Base-by-base conservation (phyloP, 23 tunicate species). In the Ciona savignyi region DNA sequence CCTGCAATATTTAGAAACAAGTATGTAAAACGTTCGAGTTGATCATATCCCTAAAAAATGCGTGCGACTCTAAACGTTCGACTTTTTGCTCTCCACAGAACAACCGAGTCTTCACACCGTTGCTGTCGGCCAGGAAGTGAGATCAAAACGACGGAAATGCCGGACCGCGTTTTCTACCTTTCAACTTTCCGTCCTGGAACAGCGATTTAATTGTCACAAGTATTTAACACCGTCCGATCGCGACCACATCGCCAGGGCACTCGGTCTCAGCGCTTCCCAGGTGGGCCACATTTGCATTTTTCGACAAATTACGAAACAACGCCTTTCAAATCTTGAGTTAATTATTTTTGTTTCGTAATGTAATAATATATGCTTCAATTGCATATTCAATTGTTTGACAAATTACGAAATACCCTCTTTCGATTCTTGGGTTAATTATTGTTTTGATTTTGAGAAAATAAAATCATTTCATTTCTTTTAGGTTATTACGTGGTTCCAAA, bases 401-500 rank as follows among this genome's bases (percentile, higher is more conserved):
- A 49, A 15, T 49, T 49, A 49, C 15, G 20, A 49, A 27, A 2
- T 23, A 27, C 65, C 3, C 2, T 27, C 25, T 61, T 61, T 23
- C 27, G 2, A 61, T 23, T 2, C 25, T 61, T 61, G 25, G 2
- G 65, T 61, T 61, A 2, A 3, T 3, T 2, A 61, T 27, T 3
- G 65, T 27, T 61, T 3, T 2, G 25, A 2, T 3, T 61, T 23
- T 27, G 25, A 2, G 27, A 61, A 2, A 2, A 61, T 61, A 2
- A 11, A 15, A 49, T 23, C 65, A 27, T 2, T 51, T 20, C 2
- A 27, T 27, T 64, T 62, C 34, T 77, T 78, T 20, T 34, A 95
- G 99, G 99, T 95, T 25, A 95, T 95, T 33, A 95, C 99, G 25
- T 95, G 99, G 99, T 95, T 95, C 66, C 99, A 95, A 84, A 95